Base-by-base conservation (phyloP, 2,797 vertebrate genomes). In the Botia almorhae region DNA sequence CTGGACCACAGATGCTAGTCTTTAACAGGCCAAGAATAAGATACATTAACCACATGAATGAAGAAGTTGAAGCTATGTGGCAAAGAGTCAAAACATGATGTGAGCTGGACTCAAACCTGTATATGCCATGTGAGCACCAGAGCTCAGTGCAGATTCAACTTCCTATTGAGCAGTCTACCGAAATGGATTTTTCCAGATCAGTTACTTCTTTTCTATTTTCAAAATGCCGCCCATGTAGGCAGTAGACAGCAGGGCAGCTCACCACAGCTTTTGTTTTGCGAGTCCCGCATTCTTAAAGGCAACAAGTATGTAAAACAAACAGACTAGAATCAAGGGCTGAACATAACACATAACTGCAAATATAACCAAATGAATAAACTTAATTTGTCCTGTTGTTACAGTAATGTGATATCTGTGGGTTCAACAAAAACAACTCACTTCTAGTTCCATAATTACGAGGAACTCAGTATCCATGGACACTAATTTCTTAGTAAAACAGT, bases 401-500 rank as follows among this genome's bases (percentile, higher is more conserved):
- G 63, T 17, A 39, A 39, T 39, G 29, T 39, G 63, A 39, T 10
- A 17, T 65, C 63, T 43, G 17, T 43, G 63, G 43, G 63, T 65
- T 43, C 11, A 12, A 43, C 36, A 33, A 8, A 65, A 33, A 33
- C 33, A 8, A 33, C 26, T 64, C 16, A 13, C 29, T 72, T 72
- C 64, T 72, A 65, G 26, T 8, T 56, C 48, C 33, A 80, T 43
- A 70, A 71, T 61, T 63, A 72, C 26, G 21, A 72, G 46, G 26
- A 63, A 23, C 67, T 61, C 58, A 1, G 60, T 56, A 33, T 73
- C 78, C 78, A 80, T 64, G 58, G 69, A 71, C 26, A 71, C 60
- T 70, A 23, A 50, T 33, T 71, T 51, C 78, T 72, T 56, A 65
- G 51, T 81, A 74, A 80, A 73, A 58, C 21, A 36, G 61, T 74